Percentiles rank a stretch among this genome's conserved stretches.
Evolutionary conservation across 2,888 invertebrate genomes (phyloP).

Genomic region (Folsomia candida): DNA sequence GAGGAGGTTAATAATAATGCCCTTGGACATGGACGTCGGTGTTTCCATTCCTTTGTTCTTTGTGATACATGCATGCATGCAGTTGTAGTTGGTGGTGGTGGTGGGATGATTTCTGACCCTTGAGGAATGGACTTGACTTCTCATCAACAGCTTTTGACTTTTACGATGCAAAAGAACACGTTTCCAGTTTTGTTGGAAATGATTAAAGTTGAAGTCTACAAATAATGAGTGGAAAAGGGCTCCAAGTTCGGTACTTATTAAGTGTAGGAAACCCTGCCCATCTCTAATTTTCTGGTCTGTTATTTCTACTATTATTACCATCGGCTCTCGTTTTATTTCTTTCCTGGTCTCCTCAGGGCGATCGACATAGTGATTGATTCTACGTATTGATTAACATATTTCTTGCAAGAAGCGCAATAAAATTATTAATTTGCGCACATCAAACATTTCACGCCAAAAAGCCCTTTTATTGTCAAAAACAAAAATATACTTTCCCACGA

Average conservation of each 20-base stretch:
- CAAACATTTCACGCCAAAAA: no score
- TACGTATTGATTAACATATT: no score
- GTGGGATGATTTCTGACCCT: not conserved
- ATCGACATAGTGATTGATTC: no score
- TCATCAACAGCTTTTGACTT: not conserved
- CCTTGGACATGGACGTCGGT: slow-evolving; percentile 36
- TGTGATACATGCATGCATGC: no score
- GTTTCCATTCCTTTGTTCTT: no score
- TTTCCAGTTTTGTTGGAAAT: slow-evolving; percentile 20
- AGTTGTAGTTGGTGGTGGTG: no score
- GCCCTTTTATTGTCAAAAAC: no score
- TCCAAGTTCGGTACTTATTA: slow-evolving; percentile 49
- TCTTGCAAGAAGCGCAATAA: no score
- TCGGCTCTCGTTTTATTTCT: slow-evolving; percentile 18
- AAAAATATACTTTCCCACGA: no score
- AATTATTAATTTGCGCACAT: no score
- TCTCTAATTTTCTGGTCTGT: slow-evolving; percentile 48
- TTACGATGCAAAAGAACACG: not conserved
- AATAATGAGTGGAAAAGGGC: slow-evolving; percentile 16
- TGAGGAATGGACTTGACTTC: no score
- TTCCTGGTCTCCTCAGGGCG: no score
- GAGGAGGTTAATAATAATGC: slow-evolving; percentile 21
- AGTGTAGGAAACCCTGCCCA: slow-evolving; percentile 44
- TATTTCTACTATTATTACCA: slow-evolving; percentile 49
- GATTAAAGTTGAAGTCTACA: slow-evolving; percentile 23